Base-by-base conservation (phyloP, 2,113 vertebrate species). In the Lycocorax pyrrhopterus region DNA sequence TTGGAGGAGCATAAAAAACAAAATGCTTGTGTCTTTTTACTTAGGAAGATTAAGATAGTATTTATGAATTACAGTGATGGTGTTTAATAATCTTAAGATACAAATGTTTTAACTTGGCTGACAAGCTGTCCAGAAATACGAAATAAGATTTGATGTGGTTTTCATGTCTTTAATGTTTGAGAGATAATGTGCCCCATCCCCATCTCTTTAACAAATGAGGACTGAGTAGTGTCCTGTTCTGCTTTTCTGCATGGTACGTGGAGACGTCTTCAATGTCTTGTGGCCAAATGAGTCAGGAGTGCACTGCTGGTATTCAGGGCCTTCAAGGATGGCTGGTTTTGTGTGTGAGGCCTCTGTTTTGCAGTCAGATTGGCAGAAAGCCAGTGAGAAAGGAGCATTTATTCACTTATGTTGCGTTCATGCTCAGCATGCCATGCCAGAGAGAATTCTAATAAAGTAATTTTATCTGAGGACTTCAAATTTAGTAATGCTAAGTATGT, bases 391-490 rank as follows among this genome's bases (percentile, higher is more conserved):
- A 94, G 80, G 72, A 72, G 21, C 43, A 1, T 84, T 89, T 87
- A 83, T 93, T 97, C 85, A 44, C 72, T 96, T 88, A 44, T 4
- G 51, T 77, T 94, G 55, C 26, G 72, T 91, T 95, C 5, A 22
- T 95, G 92, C 93, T 97, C 94, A 91, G 87, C 94, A 73, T 97
- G 87, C 76, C 35, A 19, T 92, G 71, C 80, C n/a, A 62, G 87
- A 93, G 92, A 92, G 95, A 96, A 84, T 96, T 85, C 96, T 96
- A 95, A 95, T 96, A 58, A 88, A 95, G 60, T 93, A 13, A 73
- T 96, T 96, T 96, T 93, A 75, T 96, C 77, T 90, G 82, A 96
- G 89, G 85, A 81, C 74, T 92, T 97, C 75, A 90, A 82, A 93
- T 93, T 95, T 87, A 94, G 86, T 87, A 80, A 87, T 58, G 41